These are phyloP conservation scores for Nemurella pictetii DNA, from an alignment of 2,888 invertebrate genomes.

Conservation along the genomic window DNA sequence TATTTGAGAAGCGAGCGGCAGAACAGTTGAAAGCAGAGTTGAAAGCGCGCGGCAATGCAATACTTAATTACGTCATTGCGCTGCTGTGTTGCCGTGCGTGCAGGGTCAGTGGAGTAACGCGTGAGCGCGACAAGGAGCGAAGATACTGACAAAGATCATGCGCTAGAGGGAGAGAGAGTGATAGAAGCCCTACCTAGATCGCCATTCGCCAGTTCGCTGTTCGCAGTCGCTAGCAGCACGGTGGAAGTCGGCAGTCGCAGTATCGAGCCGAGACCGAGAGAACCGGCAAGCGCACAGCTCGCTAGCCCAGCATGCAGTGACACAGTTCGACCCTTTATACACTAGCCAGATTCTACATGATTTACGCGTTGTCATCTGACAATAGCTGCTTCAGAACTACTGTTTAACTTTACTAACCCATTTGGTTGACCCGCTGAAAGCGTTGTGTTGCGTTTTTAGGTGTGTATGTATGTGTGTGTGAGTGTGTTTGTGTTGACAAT, in stretches of 20 bases:
- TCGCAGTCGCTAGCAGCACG: neutral
- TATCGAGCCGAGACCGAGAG: conserved; percentile 43
- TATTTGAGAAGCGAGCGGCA: neutral
- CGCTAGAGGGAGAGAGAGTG: conserved; percentile 42
- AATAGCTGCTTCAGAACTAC: neutral
- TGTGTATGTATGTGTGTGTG: neutral
- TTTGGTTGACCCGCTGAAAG: neutral
- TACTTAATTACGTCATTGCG: conserved; percentile 35
- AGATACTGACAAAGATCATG: conserved; percentile 42
- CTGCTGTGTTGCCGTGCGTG: conserved; percentile 37
- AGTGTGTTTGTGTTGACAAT: neutral
- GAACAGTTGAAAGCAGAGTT: neutral
- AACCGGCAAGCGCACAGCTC: neutral
- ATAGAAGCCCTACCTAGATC: conserved; percentile 31
- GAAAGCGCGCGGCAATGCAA: conserved; percentile 8
- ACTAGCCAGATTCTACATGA: neutral
- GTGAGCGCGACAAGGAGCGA: conserved; percentile 30
- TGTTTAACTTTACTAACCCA: neutral
- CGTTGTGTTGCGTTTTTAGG: neutral
- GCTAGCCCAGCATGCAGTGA: too few species aligned
- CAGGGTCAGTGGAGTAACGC: conserved; percentile 42
- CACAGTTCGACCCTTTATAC: neutral
- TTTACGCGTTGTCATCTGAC: neutral
- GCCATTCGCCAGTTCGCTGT: neutral
- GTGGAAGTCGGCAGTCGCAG: conserved; percentile 29